These are phyloP conservation scores for Engraulis encrasicolus DNA, from an alignment of 2,113 vertebrate species.

Conservation along the genomic window DNA sequence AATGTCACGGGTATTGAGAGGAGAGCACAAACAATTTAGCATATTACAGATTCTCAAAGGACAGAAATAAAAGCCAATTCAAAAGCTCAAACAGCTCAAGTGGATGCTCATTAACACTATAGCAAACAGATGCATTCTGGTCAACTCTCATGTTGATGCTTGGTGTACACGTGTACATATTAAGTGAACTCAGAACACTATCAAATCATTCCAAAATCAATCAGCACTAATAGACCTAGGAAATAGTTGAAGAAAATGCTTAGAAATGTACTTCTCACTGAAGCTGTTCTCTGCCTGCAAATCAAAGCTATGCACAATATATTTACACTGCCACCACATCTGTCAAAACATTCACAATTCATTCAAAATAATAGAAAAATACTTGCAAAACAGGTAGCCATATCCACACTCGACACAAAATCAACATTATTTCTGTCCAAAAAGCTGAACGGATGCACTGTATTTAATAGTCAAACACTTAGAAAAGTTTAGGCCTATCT, in stretches of 20 bases:
- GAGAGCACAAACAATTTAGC: conserved; percentile 20
- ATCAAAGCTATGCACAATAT: conserved; percentile 50
- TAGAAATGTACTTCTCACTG: conserved; percentile 27
- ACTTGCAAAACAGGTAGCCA: conserved; percentile 35
- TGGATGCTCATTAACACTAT: background rate
- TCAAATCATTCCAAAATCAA: conserved; percentile 35
- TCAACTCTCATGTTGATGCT: background rate
- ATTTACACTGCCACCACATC: conserved; percentile 46
- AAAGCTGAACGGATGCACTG: conserved; percentile 12
- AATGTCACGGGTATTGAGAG: conserved; percentile 30
- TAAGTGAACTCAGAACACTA: conserved; percentile 37
- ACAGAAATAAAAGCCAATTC: background rate
- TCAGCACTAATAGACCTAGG: conserved; percentile 23
- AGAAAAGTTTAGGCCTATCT: background rate
- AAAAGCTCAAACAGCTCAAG: background rate
- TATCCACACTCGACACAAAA: conserved; percentile 31
- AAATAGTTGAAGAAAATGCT: background rate
- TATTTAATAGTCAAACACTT: background rate
- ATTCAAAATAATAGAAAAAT: conserved; percentile 18
- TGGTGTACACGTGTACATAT: conserved; percentile 10
- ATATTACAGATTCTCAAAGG: conserved; percentile 2
- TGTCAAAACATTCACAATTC: conserved; percentile 51
- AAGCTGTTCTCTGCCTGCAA: conserved; percentile 20
- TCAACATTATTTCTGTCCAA: conserved; percentile 21
- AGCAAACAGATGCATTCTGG: conserved; percentile 1